These are phyloP conservation scores for Hippoglossus stenolepis DNA, from an alignment of 2,113 vertebrate species.

Conservation along the genomic window DNA sequence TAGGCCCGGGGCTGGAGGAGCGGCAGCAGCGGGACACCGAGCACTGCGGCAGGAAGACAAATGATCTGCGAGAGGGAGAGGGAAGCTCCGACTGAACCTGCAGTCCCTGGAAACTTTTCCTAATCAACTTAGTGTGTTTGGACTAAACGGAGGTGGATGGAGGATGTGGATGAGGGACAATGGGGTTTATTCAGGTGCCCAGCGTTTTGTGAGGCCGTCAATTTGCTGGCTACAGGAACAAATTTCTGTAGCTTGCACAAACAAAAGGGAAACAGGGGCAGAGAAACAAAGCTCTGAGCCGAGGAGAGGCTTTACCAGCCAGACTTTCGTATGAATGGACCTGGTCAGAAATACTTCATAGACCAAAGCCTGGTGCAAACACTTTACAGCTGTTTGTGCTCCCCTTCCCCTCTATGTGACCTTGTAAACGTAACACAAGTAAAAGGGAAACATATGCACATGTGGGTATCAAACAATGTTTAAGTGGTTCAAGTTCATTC, in stretches of 20 bases:
- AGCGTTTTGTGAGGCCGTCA: constrained; percentile 28
- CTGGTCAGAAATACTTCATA: constrained; percentile 10
- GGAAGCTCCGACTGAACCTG: constrained; percentile 39
- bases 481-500: not conserved
- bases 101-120: constrained; percentile 38
- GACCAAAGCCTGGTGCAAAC: constrained; percentile 19
- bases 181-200: constrained; percentile 38
- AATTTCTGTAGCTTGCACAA: constrained; percentile 14
- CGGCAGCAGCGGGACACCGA: constrained; percentile 50
- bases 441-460: not conserved
- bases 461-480: not conserved
- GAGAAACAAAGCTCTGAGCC: constrained; percentile 22
- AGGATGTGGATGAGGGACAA: constrained; percentile 24
- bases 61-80: constrained; percentile 50
- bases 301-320: not conserved
- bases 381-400: constrained; percentile 23
- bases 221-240: not conserved
- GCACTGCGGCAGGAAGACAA: constrained; percentile 54
- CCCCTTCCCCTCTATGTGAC: not conserved
- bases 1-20: constrained; percentile 35
- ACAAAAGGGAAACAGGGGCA: constrained; percentile 38
- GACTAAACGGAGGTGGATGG: constrained; percentile 8
- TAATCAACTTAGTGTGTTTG: constrained; percentile 47
- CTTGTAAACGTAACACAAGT: not conserved
- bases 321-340: constrained; percentile 17